phyloP scores from a whole-genome alignment of 2,113 vertebrate genomes.

The Numida meleagris region DNA sequence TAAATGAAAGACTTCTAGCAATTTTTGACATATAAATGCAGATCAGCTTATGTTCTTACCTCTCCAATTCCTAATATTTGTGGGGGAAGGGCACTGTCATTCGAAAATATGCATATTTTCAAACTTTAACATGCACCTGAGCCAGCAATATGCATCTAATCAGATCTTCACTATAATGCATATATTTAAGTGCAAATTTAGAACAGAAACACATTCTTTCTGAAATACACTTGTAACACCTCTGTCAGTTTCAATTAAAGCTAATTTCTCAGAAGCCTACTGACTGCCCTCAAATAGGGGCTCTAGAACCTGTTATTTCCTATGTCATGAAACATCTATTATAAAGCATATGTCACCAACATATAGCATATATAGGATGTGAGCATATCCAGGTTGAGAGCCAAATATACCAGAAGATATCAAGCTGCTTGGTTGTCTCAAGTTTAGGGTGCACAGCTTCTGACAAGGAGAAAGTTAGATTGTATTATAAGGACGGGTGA shows the following conservation, averaged over 20 bases:
- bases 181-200: background rate
- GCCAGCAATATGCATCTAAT: background rate
- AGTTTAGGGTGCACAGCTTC: background rate
- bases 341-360: background rate
- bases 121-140: background rate
- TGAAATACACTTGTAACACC: background rate
- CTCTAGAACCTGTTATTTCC: background rate
- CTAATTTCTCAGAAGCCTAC: background rate
- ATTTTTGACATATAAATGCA: background rate
- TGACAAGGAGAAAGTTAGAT: background rate
- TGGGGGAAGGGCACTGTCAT: background rate
- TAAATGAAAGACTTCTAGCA: background rate
- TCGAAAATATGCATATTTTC: background rate
- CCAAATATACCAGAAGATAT: background rate
- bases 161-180: accelerated
- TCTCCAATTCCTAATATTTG: background rate
- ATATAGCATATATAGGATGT: background rate
- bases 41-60: background rate
- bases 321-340: accelerated
- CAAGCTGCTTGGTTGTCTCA: background rate
- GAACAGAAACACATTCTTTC: background rate
- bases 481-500: background rate
- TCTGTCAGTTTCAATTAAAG: background rate
- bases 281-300: background rate
- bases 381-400: accelerated